Evolutionary conservation across 2,888 invertebrate species (phyloP), one percentile per base, ranked within the genome.

Genomic region (Eupeodes luniger): DNA sequence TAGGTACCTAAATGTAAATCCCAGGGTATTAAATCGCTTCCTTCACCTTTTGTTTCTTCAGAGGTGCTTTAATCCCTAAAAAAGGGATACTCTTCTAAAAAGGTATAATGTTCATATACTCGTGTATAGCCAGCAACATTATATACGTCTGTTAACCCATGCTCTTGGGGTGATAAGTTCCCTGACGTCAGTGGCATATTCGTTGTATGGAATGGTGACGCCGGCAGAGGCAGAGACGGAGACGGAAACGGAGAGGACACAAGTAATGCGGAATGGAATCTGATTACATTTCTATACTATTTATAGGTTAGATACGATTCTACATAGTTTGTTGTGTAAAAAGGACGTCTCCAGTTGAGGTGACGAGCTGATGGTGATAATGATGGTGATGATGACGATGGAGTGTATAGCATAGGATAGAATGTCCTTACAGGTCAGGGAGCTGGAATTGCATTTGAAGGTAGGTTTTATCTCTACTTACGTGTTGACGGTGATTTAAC

Each of bases 381-480:
- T 70, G 19, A 55, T 70, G 36, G 49, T 49, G 44, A 51, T 14
- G 34, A 44, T 47, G 57, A 40, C 27, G 55, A 64, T 34, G 36
- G 6, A 0, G 11, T n/a, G 12, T 47, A 14, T n/a, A 27, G 64
- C 27, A 27, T 19, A 40, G 53, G 11, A 61, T 64, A 49, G 67
- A 76, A 83, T 47, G 47, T 16, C 40, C 72, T 87, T 76, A 80
- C 83, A 72, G 86, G 82, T 87, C 83, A 87, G 55, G 47, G 83
- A 87, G 67, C 66, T 72, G 75, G 59, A 87, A 87, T 79, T 75
- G 66, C 70, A 76, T 83, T 83, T 83, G 55, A 59, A 64, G 62
- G 27, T 59, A 44, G 59, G 47, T 59, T 59, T 59, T 59, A 59
- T 72, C 57, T 72, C 55, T 10, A 55, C 59, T 59, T 47, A 57